Evolutionary conservation across 1,140 invertebrate species (phyloP).

Genomic region (Drosophila bifasciata): DNA sequence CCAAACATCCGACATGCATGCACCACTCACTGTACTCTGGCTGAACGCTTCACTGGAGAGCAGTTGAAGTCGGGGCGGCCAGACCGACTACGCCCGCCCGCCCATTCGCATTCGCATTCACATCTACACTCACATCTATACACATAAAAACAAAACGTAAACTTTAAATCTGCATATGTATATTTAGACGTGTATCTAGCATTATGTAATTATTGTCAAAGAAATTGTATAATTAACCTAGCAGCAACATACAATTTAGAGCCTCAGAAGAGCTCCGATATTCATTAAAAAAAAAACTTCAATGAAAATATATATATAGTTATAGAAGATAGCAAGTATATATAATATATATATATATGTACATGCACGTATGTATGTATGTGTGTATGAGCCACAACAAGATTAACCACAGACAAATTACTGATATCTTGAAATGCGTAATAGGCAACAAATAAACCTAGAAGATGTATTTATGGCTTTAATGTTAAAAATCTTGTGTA

Average conservation of each 20-base stretch:
- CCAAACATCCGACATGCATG: conserved; percentile 16
- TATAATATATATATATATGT: conserved; percentile 23
- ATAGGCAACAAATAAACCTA: conserved; percentile 73
- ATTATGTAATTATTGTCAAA: conserved; percentile 76
- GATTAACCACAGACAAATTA: conserved; percentile 50
- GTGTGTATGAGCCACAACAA: conserved; percentile 42
- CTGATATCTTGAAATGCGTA: conserved; percentile 64
- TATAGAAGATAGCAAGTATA: conserved; percentile 18
- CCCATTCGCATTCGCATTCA: conserved; percentile 21
- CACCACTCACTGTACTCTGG: conserved; percentile 24
- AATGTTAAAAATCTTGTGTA: conserved; percentile 53
- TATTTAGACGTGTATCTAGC: conserved; percentile 54
- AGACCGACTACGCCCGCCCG: conserved; percentile 14
- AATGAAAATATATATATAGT: conserved; percentile 26
- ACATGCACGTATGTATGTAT: conserved; percentile 18
- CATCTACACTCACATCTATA: conserved; percentile 12
- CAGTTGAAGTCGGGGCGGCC: conserved; percentile 21
- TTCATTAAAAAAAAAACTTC: conserved; percentile 41
- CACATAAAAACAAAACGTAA: too few relatives aligned
- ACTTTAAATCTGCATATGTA: conserved; percentile 60
- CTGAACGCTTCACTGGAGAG: conserved; percentile 62
- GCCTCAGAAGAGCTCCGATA: conserved; percentile 46
- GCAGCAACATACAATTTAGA: conserved; percentile 67
- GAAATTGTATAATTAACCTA: conserved; percentile 76
- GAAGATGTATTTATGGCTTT: conserved; percentile 76